These are phyloP conservation scores for Hassar affinis DNA, from an alignment of 2,113 vertebrate genomes.

Conservation along the genomic window DNA sequence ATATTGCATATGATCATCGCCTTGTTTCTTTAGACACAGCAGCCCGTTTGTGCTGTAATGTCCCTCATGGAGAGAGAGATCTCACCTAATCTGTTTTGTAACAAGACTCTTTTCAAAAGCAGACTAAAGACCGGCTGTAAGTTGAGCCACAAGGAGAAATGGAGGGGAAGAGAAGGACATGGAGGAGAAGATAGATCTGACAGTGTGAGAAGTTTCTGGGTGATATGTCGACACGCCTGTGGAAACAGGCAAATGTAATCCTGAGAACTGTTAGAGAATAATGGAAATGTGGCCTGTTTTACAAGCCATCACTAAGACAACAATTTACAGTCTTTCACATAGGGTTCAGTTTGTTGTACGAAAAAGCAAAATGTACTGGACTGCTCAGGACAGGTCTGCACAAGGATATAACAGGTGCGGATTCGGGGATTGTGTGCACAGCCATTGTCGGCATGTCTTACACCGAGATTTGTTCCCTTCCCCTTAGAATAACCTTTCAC, in stretches of 20 bases:
- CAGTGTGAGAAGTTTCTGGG: not conserved
- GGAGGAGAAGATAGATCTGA: not conserved
- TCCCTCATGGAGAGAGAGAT: not conserved
- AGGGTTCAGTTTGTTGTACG: not conserved
- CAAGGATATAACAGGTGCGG: not conserved
- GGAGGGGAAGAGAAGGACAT: not conserved
- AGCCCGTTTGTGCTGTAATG: not conserved
- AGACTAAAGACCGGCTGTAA: slow-evolving; percentile 28
- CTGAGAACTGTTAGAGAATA: not conserved
- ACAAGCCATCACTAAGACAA: not conserved
- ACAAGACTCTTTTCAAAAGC: slow-evolving; percentile 13
- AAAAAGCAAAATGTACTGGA: not conserved
- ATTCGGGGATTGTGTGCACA: not conserved
- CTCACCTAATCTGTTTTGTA: slow-evolving; percentile 7
- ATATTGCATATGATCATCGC: not conserved
- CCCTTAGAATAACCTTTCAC: slow-evolving; percentile 57
- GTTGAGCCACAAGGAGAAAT: slow-evolving; percentile 6
- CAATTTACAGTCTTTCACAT: not conserved
- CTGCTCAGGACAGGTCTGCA: not conserved
- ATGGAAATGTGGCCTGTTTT: not conserved
- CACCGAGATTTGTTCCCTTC: not conserved
- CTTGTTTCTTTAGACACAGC: not conserved
- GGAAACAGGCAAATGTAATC: too few relatives aligned
- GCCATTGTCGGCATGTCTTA: not conserved
- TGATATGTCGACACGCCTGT: not conserved